A percentile compares a stretch with the other conserved stretches of the same genome.
These are phyloP conservation scores for Suricata suricatta DNA, from an alignment of 2,113 vertebrate species.

Conservation along the genomic window DNA sequence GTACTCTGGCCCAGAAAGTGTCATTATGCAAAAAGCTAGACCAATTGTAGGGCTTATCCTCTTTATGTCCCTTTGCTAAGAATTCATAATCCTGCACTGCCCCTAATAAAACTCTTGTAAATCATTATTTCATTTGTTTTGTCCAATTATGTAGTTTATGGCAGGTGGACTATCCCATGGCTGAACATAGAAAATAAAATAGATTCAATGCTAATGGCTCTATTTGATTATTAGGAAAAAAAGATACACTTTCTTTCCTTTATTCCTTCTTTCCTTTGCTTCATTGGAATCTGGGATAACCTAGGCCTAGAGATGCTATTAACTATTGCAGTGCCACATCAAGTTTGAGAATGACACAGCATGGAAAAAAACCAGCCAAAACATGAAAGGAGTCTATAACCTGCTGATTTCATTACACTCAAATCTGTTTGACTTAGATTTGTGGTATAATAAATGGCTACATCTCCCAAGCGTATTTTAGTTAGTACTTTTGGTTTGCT, in stretches of 20 bases:
- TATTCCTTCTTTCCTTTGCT: neutral
- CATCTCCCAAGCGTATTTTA: neutral
- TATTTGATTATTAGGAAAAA: neutral
- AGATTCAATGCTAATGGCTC: neutral
- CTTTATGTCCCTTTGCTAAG: neutral
- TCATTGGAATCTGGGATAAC: neutral
- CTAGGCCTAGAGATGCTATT: neutral
- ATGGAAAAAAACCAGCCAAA: neutral
- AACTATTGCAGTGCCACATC: neutral
- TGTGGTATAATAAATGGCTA: neutral
- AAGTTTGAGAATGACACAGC: neutral
- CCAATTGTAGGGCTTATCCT: rapidly evolving
- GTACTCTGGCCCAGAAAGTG: neutral
- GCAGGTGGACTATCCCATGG: neutral
- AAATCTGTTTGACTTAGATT: neutral
- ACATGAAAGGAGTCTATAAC: neutral
- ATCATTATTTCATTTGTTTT: neutral
- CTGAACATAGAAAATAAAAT: neutral
- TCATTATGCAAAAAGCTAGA: neutral
- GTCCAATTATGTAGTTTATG: neutral
- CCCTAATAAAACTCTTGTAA: neutral
- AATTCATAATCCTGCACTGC: neutral
- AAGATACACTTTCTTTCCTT: neutral
- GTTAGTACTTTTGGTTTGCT: neutral
- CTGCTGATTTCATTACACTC: neutral